These are phyloP conservation scores for Mus caroli DNA, from an alignment of 2,797 vertebrate species.

Conservation along the genomic window DNA sequence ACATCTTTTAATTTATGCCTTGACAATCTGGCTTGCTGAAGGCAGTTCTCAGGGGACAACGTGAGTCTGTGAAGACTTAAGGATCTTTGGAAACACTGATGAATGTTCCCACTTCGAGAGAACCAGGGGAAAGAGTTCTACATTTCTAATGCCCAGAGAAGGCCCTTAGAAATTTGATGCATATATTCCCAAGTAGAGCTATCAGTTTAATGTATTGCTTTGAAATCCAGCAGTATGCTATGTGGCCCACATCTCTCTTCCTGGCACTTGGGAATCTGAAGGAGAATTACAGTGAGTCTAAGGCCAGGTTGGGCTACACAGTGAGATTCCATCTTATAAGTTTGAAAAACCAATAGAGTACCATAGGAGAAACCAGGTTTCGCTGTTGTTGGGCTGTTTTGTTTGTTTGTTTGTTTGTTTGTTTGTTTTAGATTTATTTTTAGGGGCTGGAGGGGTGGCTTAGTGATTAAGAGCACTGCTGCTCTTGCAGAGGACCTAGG, in stretches of 20 bases:
- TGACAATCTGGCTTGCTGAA: constrained; percentile 17
- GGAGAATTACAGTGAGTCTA: not conserved
- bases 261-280: not conserved
- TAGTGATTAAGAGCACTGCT: too few species aligned
- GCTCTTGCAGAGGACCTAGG: not conserved
- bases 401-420: too few species aligned
- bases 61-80: constrained; percentile 51
- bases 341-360: too few species aligned
- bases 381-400: not conserved
- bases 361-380: not conserved
- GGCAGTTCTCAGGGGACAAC: not conserved
- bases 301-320: not conserved
- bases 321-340: not conserved
- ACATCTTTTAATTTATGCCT: constrained; percentile 37
- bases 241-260: not conserved
- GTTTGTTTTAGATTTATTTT: not conserved
- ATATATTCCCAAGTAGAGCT: not conserved
- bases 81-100: constrained; percentile 21
- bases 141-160: constrained; percentile 14
- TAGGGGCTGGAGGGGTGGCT: not conserved
- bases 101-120: constrained; percentile 40
- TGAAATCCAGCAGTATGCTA: not conserved
- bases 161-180: constrained; percentile 26
- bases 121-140: not conserved
- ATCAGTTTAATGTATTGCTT: constrained; percentile 10